Evolutionary conservation across 1,140 invertebrate genomes (phyloP), one percentile per base, ranked within the genome.

Genomic region (Ooceraea biroi): DNA sequence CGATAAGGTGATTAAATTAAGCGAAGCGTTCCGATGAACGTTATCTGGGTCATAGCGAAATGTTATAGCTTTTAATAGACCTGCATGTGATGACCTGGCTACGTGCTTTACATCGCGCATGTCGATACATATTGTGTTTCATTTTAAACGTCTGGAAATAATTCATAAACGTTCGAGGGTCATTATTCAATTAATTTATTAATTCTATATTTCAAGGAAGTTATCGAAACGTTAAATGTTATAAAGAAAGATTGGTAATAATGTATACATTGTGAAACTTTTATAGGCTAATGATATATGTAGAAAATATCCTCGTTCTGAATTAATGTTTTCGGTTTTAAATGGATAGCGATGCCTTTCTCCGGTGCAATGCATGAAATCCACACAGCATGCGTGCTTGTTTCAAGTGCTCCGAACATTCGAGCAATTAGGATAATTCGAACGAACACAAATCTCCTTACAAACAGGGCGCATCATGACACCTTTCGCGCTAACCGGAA

Each of bases 1-100:
- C 22, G 72, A 76, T 88, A 82, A 88, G 87, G 87, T 88, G 87
- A 88, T 71, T 84, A 63, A 50, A 14, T 36, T 55, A 63, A 36
- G 22, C 46, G 5, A 66, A 19, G 3, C 25, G 3, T 44, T 7
- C 27, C 30, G 10, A 44, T 17, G 17, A 48, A 1, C 11, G 17
- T 14, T 8, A 78, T 25, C 7, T 66, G 68, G 48, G 30, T 63
- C n/a, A n/a, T 30, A 30, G 68, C n/a, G 27, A 65, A 50, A 36
- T 36, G 41, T 61, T 41, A n/a, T n/a, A 74, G 7, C 41, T 73
- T 36, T 73, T 25, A 46, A 46, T 27, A 61, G 27, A 48, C 3
- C 41, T 60, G 22, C 8, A 63, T 19, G 19, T 55, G 36, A 69
- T 65, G 30, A 65, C 19, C 4, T 19, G 25, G n/a, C 7, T 17